Evolutionary conservation across 2,888 invertebrate species (phyloP), one percentile per base, ranked within the genome.

Genomic region (Epistrophe grossulariae): DNA sequence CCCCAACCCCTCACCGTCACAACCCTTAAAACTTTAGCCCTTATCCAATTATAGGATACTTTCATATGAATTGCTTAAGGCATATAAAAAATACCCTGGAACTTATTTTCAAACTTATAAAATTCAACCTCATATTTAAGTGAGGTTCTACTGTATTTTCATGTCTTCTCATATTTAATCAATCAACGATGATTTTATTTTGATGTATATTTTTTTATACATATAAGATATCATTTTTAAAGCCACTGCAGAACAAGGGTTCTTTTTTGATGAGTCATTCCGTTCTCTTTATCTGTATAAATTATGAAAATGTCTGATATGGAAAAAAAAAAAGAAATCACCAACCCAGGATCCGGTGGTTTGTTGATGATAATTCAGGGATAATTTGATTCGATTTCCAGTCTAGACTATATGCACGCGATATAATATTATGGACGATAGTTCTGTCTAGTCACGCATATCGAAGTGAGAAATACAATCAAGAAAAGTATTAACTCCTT

Each of bases 121-220:
- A n/a, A n/a, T n/a, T n/a, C n/a, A n/a, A n/a, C n/a, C n/a, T n/a
- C n/a, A n/a, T n/a, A n/a, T n/a, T n/a, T n/a, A 35, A 35, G 35
- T 6, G 52, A 8, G 15, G 6, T 28, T 55, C 13, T 15, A 24
- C 52, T 55, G 52, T 55, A 28, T 3, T 8, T 52, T 24, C n/a
- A 24, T 52, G 13, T n/a, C 24, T 64, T 72, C 35, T 62, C 17
- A 71, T 71, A 62, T 71, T 70, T 52, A 40, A 70, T 19, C 62
- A 57, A 48, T 9, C 31, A 48, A 73, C 45, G 43, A 35, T 31
- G 71, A 79, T 79, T 62, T 1, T 78, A 40, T 19, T 68, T 77
- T 57, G 38, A 68, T 77, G 57, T 66, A 19, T 11, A 15, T 24
- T 52, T 60, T 62, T 62, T 50, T 24, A 24, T 24, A 24, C 24